phyloP scores from a whole-genome alignment of 2,888 invertebrate species.

The Andrena bicolor region DNA sequence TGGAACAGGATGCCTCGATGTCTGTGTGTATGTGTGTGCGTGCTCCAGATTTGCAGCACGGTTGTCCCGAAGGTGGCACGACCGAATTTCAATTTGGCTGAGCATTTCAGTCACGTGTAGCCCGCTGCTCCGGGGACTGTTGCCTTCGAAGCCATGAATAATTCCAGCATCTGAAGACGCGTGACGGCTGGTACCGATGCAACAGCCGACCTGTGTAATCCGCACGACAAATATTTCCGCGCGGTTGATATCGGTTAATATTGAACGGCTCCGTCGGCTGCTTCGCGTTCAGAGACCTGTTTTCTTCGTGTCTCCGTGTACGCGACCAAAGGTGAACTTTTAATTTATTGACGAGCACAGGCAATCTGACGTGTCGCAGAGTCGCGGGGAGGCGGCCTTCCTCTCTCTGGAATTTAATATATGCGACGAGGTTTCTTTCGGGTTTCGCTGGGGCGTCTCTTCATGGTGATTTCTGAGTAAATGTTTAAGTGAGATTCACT shows the following conservation, averaged over 20 bases:
- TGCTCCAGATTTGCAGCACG: slow-evolving; percentile 65
- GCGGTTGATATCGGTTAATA: slow-evolving; percentile 55
- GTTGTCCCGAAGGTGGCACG: slow-evolving; percentile 59
- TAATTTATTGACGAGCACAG: slow-evolving; percentile 15
- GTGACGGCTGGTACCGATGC: slow-evolving; percentile 50
- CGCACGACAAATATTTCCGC: slow-evolving; percentile 54
- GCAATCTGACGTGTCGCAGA: neutral
- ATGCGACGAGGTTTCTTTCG: neutral
- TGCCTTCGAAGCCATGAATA: slow-evolving; percentile 69
- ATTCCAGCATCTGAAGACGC: slow-evolving; percentile 61
- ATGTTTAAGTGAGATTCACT: too few relatives aligned
- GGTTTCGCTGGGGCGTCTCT: too few relatives aligned
- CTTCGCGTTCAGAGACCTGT: neutral
- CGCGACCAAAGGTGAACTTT: neutral
- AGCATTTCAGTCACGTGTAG: slow-evolving; percentile 73
- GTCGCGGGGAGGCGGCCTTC: neutral
- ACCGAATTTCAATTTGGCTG: slow-evolving; percentile 73
- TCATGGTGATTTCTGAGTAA: too few relatives aligned
- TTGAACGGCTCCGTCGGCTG: slow-evolving; percentile 19
- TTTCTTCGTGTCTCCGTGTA: neutral
- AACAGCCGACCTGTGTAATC: slow-evolving; percentile 50
- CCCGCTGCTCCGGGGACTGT: slow-evolving; percentile 59
- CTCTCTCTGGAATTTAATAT: slow-evolving; percentile 33
- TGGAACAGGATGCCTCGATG: slow-evolving; percentile 4
- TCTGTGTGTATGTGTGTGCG: slow-evolving; percentile 21